A percentile compares a stretch with the other conserved stretches of the same genome.
Evolutionary conservation across 2,113 vertebrate species (phyloP).

Genomic region (Colistium nudipinnis): DNA sequence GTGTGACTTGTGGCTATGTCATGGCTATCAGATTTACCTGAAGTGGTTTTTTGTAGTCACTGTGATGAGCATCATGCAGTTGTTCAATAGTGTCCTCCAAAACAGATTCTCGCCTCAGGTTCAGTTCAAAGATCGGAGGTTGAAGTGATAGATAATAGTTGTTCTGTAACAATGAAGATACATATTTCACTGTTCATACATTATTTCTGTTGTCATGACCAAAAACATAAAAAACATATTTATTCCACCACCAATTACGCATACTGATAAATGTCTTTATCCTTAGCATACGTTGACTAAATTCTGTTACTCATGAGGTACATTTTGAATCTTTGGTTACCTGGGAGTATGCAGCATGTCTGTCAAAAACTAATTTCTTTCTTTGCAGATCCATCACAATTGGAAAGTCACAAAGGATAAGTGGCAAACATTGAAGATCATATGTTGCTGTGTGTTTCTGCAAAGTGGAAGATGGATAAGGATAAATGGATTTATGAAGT

Average conservation of each 20-base stretch:
- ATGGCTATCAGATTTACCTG: slow-evolving; percentile 23
- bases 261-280: not conserved
- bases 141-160: too few relatives aligned
- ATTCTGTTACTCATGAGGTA: not conserved
- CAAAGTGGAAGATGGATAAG: too few relatives aligned
- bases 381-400: slow-evolving; percentile 64
- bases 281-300: not conserved
- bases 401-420: slow-evolving; percentile 56
- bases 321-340: slow-evolving; percentile 7
- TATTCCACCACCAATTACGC: too few relatives aligned
- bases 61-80: not conserved
- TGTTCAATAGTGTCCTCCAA: slow-evolving; percentile 54
- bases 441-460: too few relatives aligned
- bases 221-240: too few relatives aligned
- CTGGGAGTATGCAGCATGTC: fast-evolving
- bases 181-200: not conserved
- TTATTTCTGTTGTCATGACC: not conserved
- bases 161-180: not conserved
- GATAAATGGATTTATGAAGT: too few relatives aligned
- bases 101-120: slow-evolving; percentile 36
- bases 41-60: slow-evolving; percentile 43
- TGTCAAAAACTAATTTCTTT: slow-evolving; percentile 53
- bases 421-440: not conserved
- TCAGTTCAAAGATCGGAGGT: not conserved
- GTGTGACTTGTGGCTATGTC: not conserved